Base-by-base conservation (phyloP, 2,888 invertebrate species). In the Muschampia plurimacula region DNA sequence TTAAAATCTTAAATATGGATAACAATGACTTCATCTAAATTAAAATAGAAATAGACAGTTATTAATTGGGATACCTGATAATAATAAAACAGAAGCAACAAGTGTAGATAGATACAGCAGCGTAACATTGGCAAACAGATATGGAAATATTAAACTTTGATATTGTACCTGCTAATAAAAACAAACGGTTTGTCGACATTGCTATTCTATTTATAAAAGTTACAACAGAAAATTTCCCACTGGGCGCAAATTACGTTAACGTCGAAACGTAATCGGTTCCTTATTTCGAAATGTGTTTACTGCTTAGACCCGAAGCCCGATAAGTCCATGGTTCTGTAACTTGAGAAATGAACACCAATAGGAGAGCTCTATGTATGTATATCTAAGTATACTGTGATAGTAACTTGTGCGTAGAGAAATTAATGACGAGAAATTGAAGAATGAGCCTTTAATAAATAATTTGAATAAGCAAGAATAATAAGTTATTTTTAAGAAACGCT, bases 221-320 rank as follows among this genome's bases (percentile, higher is more conserved):
- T 57, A 15, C 66, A 52, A 55, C 39, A 22, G 52, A 55, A 36
- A 66, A 39, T 36, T 39, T 36, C 13, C 52, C 66, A 52, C 10
- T 10, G 28, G n/a, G 36, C 15, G 49, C 52, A 46, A 49, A 65
- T 67, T 55, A 55, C 39, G 41, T 67, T 36, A 66, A 66, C 49
- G 36, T 22, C 32, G 32, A 39, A 55, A 67, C 12, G 22, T n/a
- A 67, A 81, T 81, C 76, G 77, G 76, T 78, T 79, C 77, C 77
- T 72, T 78, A 79, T 82, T 80, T 79, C 77, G 77, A 80, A 81
- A 79, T 81, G 78, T 79, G 77, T 81, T 80, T 78, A 78, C 59
- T 55, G 10, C 55, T 28, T 52, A 22, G 22, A 22, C 22, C 75
- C 49, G 74, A 80, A 81, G 71, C 78, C 75, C 52, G 46, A 67